Base-by-base conservation (phyloP, 2,113 vertebrate species). In the Hippocampus abdominalis region DNA sequence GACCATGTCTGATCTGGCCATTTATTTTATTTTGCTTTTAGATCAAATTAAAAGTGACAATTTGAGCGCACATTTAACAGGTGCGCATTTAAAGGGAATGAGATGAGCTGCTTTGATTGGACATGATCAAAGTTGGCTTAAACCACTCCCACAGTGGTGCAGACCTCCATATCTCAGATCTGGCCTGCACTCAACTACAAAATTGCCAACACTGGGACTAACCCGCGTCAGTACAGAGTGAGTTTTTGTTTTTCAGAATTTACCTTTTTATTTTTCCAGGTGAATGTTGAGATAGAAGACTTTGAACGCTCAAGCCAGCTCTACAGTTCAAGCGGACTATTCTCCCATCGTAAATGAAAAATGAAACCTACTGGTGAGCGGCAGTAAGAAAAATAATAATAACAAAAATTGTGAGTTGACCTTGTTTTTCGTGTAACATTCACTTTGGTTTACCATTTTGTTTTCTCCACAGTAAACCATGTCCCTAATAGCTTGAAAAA, bases 391-490 rank as follows among this genome's bases (percentile, higher is more conserved):
- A 51, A 8, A 1, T 27, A 36, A 27, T 2, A 27, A 42, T 42
- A 18, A 49, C 20, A 7, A 56, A 25, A 13, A 25, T 1, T 1
- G 74, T 62, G 15, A 48, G 20, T 51, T 21, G 20, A 51, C 49
- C 73, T 80, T 77, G 68, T 65, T 68, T 39, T 61, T 63, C 36
- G 8, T 10, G 21, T 49, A 63, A 92, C 88, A 91, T 90, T 92
- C 82, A 86, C 81, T 89, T 89, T 89, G 89, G 86, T 91, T 76
- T 79, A 23, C 53, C 3, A 56, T 25, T 21, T 51, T 12, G n/a
- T 21, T 51, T 51, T 8, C 49, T 51, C 49, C 49, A 21, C 20
- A 21, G 53, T n/a, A 23, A 9, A 82, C 63, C 77, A 76, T 39
- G 69, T 72, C 74, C 54, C 51, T 57, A 70, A 76, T 68, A 60